Evolutionary conservation across 2,113 vertebrate species (phyloP).

Genomic region (Gymnogyps californianus): DNA sequence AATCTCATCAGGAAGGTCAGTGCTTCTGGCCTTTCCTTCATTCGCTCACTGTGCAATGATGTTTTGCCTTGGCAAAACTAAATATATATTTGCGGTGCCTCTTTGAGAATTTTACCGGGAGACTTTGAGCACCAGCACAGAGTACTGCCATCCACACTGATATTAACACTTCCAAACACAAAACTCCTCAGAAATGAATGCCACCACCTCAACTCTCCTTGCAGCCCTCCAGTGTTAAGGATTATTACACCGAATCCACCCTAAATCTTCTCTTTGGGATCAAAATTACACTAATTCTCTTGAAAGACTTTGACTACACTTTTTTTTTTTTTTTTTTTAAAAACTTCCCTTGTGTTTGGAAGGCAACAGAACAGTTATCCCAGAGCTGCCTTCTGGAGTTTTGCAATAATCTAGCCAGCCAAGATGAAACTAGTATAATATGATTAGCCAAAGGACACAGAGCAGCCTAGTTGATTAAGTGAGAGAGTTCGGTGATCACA

Average conservation of each 20-base stretch:
- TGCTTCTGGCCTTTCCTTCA: background rate
- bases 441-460: background rate
- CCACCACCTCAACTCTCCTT: background rate
- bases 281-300: background rate
- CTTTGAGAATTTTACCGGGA: background rate
- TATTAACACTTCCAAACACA: background rate
- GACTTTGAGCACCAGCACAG: background rate
- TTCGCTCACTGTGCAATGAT: background rate
- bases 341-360: rapidly evolving
- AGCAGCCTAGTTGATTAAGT: background rate
- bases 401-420: background rate
- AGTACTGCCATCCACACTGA: background rate
- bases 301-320: background rate
- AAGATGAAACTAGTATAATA: background rate
- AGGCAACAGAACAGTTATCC: background rate
- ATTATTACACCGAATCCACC: background rate
- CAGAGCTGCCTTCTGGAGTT: background rate
- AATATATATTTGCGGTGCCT: background rate
- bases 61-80: background rate
- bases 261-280: background rate
- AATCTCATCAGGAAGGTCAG: background rate
- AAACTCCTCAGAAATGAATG: background rate
- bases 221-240: background rate
- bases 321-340: background rate
- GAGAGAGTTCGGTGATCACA: background rate